Conservation (phyloP, 1,140 invertebrate species). For the Drosophila nigrodunni region DNA sequence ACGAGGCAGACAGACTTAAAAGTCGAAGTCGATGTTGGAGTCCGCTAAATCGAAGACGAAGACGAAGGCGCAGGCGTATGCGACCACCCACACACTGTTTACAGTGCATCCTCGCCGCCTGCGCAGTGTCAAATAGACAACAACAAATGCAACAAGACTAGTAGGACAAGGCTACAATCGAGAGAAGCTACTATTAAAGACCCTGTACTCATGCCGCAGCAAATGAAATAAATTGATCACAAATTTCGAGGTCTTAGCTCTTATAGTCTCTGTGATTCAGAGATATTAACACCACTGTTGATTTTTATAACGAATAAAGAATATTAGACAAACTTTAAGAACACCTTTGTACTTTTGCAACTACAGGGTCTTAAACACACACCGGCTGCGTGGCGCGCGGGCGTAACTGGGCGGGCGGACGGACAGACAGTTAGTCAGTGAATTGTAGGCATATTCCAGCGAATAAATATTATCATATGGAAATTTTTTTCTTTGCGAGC, state of each 20-base stretch:
- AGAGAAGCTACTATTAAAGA: background rate
- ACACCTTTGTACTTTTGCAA: background rate
- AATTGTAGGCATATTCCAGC: conserved; percentile 73
- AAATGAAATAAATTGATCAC: too few relatives aligned
- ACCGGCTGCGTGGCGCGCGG: conserved; percentile 66
- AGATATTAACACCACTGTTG: too few relatives aligned
- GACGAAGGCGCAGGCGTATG: conserved; percentile 34
- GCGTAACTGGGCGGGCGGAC: conserved; percentile 50
- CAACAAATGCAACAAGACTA: conserved; percentile 37
- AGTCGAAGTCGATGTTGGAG: conserved; percentile 41
- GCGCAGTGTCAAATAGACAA: conserved; percentile 80
- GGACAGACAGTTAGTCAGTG: conserved; percentile 48
- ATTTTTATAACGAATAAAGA: too few relatives aligned
- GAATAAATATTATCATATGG: conserved; percentile 84
- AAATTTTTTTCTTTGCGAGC: conserved; percentile 74
- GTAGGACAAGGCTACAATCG: background rate
- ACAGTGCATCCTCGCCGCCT: conserved; percentile 78
- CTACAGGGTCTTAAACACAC: conserved; percentile 1
- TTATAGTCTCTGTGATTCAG: too few relatives aligned
- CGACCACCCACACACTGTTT: conserved; percentile 50
- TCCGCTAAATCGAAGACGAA: conserved; percentile 1
- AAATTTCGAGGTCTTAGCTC: too few relatives aligned
- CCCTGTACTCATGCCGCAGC: background rate
- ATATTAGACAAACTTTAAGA: too few relatives aligned
- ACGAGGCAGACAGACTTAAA: conserved; percentile 53